phyloP scores from a whole-genome alignment of 1,140 invertebrate species.

The Bradysia coprophila region DNA sequence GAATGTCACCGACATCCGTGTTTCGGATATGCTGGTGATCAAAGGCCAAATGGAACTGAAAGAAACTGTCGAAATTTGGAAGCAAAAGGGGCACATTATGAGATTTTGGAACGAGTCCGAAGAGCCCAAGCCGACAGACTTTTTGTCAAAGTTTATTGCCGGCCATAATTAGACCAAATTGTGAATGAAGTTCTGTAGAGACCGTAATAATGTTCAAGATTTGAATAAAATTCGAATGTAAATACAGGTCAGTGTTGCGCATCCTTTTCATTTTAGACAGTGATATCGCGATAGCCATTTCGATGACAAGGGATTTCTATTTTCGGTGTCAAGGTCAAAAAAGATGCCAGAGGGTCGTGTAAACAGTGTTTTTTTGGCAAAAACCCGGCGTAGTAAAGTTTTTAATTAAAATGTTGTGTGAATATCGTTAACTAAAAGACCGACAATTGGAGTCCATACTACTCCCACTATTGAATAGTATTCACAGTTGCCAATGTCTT shows the following conservation, averaged over 20 bases:
- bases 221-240: not conserved
- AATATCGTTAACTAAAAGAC: too few relatives aligned
- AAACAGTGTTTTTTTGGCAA: too few relatives aligned
- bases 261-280: not conserved
- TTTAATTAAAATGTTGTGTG: too few relatives aligned
- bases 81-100: constrained; percentile 75
- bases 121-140: constrained; percentile 73
- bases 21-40: constrained; percentile 77
- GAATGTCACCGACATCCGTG: constrained; percentile 60
- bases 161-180: not conserved
- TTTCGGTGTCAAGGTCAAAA: not conserved
- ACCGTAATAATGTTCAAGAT: not conserved
- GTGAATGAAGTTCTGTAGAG: too few relatives aligned
- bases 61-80: constrained; percentile 71
- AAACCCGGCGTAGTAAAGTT: too few relatives aligned
- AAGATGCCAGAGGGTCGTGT: too few relatives aligned
- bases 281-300: not conserved
- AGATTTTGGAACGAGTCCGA: constrained; percentile 66
- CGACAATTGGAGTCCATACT: too few relatives aligned
- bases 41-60: constrained; percentile 93
- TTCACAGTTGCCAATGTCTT: too few relatives aligned
- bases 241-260: not conserved
- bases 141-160: constrained; percentile 74
- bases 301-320: not conserved
- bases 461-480: too few relatives aligned